Evolutionary conservation across 2,888 invertebrate genomes (phyloP), one percentile per base, ranked within the genome.

Genomic region (Himalopsyche kuldschensis): DNA sequence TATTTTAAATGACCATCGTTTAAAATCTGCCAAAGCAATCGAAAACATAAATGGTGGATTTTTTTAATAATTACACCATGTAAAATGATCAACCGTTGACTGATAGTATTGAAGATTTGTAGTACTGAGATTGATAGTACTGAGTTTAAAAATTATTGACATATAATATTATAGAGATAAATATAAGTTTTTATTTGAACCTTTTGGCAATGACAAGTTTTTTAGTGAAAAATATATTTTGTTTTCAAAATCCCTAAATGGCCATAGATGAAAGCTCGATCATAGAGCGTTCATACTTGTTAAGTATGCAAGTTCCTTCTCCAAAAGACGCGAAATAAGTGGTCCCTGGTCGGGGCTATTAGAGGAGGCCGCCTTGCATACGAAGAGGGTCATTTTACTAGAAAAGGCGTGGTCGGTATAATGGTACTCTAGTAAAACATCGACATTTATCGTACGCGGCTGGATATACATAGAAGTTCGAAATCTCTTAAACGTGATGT

Each of bases 271-370:
- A 69, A 69, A 69, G 69, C 69, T 69, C 69, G 69, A 69, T 69
- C 69, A 69, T 27, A 69, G 69, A 69, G 69, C 69, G 20, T n/a
- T 69, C 30, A 69, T 69, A 30, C 69, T 69, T 69, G 69, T 30
- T 69, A 69, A 69, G 69, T 69, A 69, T 69, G 69, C 69, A 69
- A 69, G 69, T 27, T 69, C 69, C 69, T 69, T 69, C 69, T 69
- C 69, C 69, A 30, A 69, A 69, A 69, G 69, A 69, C 69, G 69
- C 69, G 69, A 69, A 80, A 63, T 31, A 69, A 80, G 80, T 75
- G 83, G 82, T 83, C 84, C 82, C 86, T 75, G 80, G 80, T 82
- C 80, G 84, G 82, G 83, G 78, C 86, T 79, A 86, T 86, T 86
- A 86, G 55, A 46, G 75, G 15, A 83, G 35, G 69, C 80, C 75